Evolutionary conservation across 92 coral and sea anemone species (phyloP), one percentile per base, ranked within the genome.

Genomic region (Hydrozoanthus gracilis): DNA sequence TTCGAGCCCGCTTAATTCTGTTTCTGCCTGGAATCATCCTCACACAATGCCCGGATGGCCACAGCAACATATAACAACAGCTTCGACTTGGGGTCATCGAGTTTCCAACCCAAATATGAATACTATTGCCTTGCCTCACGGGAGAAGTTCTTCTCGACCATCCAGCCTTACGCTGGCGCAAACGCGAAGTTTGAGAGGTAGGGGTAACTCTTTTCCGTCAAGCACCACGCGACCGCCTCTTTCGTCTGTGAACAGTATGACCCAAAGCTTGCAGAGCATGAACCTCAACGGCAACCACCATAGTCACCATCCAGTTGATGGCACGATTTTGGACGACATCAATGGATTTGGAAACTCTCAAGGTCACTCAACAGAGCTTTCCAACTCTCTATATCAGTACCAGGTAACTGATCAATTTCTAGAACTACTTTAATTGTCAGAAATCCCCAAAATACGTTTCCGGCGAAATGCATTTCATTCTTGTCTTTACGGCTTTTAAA

Each of bases 31-130:
- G 98, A 92, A 90, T 84, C 98, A 93, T 68, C 88, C 93, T 3
- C 94, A 92, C 86, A 86, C 98, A 51, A 90, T 96, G 76, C 91
- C 99, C 52, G 99, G 99, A 71, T 96, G 99, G 99, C 93, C 98
- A 16, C 93, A 94, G 67, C 99, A 96, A 88, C 99, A 92, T n/a
- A 56, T 88, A 12, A 67, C 91, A 5, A 76, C 88, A 44, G 91
- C 92, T 48, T 91, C 99, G 27, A 89, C 94, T 76, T 96, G 99
- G 99, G 98, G 94, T 77, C 89, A 92, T 86, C 95, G 92, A 46
- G 90, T 86, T 89, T 90, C 95, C 86, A 90, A 88, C 79, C 90
- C 85, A 13, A 79, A 92, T 73, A 67, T 92, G 64, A 92, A 91
- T 86, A 89, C 94, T 87, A 91, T 88, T 74, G 91, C 84, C 77